Base-by-base conservation (phyloP, 2,113 vertebrate genomes). In the Coregonus clupeaformis region DNA sequence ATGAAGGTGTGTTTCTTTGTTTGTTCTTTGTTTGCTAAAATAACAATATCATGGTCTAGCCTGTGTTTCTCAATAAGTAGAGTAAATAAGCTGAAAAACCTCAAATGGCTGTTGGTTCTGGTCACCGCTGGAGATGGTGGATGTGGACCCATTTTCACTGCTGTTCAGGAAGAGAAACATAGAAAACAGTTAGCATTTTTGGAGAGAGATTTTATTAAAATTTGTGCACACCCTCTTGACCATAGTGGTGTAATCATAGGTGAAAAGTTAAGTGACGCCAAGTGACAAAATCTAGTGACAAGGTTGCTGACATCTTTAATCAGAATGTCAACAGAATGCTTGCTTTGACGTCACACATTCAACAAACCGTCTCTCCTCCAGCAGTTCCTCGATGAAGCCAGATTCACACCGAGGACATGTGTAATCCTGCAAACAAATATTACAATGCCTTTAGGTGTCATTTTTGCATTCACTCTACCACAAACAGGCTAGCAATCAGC, bases 331-430 rank as follows among this genome's bases (percentile, higher is more conserved):
- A 60, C 18, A 22, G n/a, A 65, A 65, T 29, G 25, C 24, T 42
- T 42, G 36, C 9, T 30, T 42, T 24, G 25, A 14, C 25, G n/a
- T 36, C 27, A 9, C 36, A 42, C 14, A 69, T 90, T 14, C 42
- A 68, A 85, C 85, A 75, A 32, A 98, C 97, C 97, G 96, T n/a
- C 94, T 92, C 83, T 96, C 96, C 80, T 97, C 96, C 0, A 96
- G 95, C 72, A 98, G 94, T 64, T 98, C 97, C 82, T 98, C 97
- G 24, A 98, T 98, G 78, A 98, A 98, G 5, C 97, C 97, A 27
- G 96, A 98, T 27, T 98, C 97, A 75, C 97, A 98, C 89, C 94
- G 91, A 1, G 97, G 97, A 89, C 97, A 98, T 55, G 95, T 98
- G 77, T 97, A 98, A 63, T 98, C 97, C 97, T 98, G 80, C 0